Base-by-base conservation (phyloP, 2,113 vertebrate species). In the Lasiurus borealis region DNA sequence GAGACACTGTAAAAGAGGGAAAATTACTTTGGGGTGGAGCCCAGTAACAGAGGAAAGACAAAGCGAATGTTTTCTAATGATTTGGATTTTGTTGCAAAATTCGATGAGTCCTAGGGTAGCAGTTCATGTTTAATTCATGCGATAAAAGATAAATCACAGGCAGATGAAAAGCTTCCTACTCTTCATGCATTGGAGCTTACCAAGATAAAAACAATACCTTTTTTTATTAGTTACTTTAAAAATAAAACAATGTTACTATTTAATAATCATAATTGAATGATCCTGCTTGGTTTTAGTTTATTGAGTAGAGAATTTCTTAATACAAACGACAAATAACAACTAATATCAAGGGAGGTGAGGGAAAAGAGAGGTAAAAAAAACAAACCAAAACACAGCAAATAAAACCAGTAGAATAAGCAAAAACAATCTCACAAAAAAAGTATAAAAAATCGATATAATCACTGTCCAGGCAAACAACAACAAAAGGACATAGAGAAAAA, bases 61-160 rank as follows among this genome's bases (percentile, higher is more conserved):
- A 25, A 82, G 8, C 21, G n/a, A 93, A 86, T 62, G 36, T 68
- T 84, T 82, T 85, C 5, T 94, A 46, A 84, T 94, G 36, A 95
- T 81, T 93, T 95, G 54, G 34, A 90, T 90, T 89, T 90, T 10
- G 21, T 3, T 59, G 13, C 82, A 92, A 95, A 80, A 64, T 62
- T 90, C 85, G 88, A 0, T 81, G 77, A 92, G 27, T 36, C 34
- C 46, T 18, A 59, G 46, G 64, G 1, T 48, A 90, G 44, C 16
- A 81, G 18, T 46, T 92, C 62, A 94, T 96, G 93, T 96, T 97
- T 96, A 93, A 95, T 96, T 95, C 91, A 90, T 88, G 27, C 34
- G 68, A 46, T 62, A 87, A 80, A 69, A 66, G 57, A 6, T 64
- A 96, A 97, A 78, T 87, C 48, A 81, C 48, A 88, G 18, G 16